phyloP scores from a whole-genome alignment of 2,797 vertebrate species.

The Esox lucius region DNA sequence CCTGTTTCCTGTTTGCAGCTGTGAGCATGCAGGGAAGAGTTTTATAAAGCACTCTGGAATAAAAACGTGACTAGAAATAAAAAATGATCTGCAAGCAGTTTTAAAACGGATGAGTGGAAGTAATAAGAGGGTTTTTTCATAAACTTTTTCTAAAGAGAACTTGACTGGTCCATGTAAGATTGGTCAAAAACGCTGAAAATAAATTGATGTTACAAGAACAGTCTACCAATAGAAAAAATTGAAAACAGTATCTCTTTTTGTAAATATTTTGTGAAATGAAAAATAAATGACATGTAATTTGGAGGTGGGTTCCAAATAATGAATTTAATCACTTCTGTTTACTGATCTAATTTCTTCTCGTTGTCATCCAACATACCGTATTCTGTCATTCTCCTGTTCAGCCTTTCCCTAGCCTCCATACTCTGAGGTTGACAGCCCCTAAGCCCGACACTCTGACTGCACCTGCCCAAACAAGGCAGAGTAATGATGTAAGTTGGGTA shows the following conservation, averaged over 20 bases:
- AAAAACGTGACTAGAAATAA: conserved; percentile 35
- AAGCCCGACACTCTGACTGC: too few species aligned
- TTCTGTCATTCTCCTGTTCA: background rate
- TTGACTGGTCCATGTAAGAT: conserved; percentile 56
- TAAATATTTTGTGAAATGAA: conserved; percentile 84
- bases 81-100: conserved; percentile 52
- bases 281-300: conserved; percentile 72
- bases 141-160: conserved; percentile 70
- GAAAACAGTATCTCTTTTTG: conserved; percentile 74
- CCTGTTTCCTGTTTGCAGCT: conserved; percentile 87
- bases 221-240: conserved; percentile 35
- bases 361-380: background rate
- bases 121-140: conserved; percentile 59
- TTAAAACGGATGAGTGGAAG: conserved; percentile 51
- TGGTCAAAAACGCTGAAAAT: conserved; percentile 55
- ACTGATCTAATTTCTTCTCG: background rate
- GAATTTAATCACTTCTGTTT: conserved; percentile 55
- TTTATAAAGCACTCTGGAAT: conserved; percentile 61
- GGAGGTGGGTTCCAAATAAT: conserved; percentile 78
- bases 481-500: too few species aligned
- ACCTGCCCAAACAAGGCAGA: too few species aligned
- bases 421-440: too few species aligned
- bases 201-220: conserved; percentile 52
- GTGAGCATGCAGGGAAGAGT: conserved; percentile 75
- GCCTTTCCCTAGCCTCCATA: background rate